Evolutionary conservation across 92 coral and sea anemone genomes (phyloP).

Genomic region (Porites lobata): DNA sequence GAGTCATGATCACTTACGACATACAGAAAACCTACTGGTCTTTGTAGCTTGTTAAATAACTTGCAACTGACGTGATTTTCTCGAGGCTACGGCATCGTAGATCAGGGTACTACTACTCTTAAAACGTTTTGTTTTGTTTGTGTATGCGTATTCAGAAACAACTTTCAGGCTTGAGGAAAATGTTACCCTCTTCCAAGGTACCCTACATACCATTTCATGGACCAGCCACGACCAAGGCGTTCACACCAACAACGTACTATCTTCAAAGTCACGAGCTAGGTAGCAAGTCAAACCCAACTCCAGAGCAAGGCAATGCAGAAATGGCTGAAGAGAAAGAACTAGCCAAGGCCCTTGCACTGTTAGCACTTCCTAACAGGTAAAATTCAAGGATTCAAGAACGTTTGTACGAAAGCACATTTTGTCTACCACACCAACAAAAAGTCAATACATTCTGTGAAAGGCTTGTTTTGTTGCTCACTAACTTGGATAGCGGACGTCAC

Average conservation of each 20-base stretch:
- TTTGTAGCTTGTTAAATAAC: neutral
- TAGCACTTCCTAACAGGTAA: constrained; percentile 80
- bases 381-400: neutral
- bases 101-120: neutral
- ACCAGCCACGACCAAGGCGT: neutral
- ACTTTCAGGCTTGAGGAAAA: neutral
- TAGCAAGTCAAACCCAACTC: constrained; percentile 56
- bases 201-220: constrained; percentile 2
- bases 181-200: neutral
- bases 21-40: neutral
- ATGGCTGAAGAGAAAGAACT: constrained; percentile 82
- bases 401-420: neutral
- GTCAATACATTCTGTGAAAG: neutral
- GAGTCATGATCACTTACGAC: neutral
- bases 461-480: neutral
- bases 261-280: constrained; percentile 21
- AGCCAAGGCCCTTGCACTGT: constrained; percentile 84
- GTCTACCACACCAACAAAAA: neutral
- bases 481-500: neutral
- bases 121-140: too few species aligned
- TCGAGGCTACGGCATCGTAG: neutral
- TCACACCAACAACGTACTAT: constrained; percentile 16
- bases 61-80: neutral
- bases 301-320: constrained; percentile 61
- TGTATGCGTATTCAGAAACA: neutral